phyloP scores from a whole-genome alignment of 2,113 vertebrate species.

The Indri indri region DNA sequence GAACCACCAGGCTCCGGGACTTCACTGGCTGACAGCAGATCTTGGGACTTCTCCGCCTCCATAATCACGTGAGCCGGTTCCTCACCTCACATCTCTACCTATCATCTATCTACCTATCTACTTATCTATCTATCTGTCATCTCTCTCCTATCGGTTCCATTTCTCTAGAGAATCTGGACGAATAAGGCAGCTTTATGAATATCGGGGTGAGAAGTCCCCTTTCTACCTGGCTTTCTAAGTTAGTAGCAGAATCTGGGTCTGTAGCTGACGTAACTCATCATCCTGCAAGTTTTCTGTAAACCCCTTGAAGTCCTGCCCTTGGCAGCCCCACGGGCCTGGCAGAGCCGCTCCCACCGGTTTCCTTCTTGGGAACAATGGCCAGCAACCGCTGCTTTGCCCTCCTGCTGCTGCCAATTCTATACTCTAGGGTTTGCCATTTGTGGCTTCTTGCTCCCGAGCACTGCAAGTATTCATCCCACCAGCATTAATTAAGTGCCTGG shows the following conservation, averaged over 20 bases:
- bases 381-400: background rate
- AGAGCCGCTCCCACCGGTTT: background rate
- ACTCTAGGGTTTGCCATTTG: fast-evolving
- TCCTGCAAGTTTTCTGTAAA: background rate
- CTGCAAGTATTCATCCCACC: background rate
- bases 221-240: background rate
- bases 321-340: background rate
- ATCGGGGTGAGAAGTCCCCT: fast-evolving
- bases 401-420: background rate
- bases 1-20: too few relatives aligned
- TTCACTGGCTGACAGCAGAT: background rate
- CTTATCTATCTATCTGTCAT: background rate
- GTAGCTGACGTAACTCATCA: background rate
- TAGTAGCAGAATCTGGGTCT: background rate
- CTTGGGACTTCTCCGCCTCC: background rate
- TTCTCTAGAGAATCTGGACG: background rate
- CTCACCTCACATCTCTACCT: background rate
- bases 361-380: background rate
- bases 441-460: background rate
- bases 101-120: background rate
- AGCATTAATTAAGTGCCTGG: background rate
- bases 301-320: too few relatives aligned
- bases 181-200: background rate
- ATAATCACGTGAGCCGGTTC: background rate
- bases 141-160: background rate